These are phyloP conservation scores for Centropus bengalensis DNA, from an alignment of 2,113 vertebrate genomes.

Conservation along the genomic window DNA sequence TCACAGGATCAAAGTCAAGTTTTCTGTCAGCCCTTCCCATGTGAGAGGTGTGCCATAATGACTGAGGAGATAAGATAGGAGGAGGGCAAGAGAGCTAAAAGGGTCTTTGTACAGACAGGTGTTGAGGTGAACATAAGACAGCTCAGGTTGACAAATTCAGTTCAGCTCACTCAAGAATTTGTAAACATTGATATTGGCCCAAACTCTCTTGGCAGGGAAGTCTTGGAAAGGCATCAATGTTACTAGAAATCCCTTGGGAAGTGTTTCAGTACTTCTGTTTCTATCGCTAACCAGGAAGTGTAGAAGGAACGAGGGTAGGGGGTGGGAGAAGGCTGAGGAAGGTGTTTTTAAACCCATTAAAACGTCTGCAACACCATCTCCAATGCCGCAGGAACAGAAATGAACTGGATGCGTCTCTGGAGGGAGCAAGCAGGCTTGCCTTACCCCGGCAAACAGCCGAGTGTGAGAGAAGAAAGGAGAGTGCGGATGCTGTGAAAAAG, in stretches of 20 bases:
- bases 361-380: neutral
- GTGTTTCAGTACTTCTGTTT: neutral
- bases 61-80: constrained; percentile 7
- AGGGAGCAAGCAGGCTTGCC: neutral
- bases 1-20: constrained; percentile 4
- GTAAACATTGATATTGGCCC: constrained; percentile 37
- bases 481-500: accelerated
- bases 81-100: neutral
- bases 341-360: neutral
- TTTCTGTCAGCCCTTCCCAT: neutral
- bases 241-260: constrained; percentile 7
- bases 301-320: neutral
- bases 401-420: neutral
- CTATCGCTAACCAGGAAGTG: neutral
- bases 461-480: accelerated
- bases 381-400: neutral
- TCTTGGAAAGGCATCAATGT: neutral
- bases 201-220: neutral
- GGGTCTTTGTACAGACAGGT: neutral
- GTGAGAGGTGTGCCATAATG: neutral
- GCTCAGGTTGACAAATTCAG: constrained; percentile 40
- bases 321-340: too few species aligned
- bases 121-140: neutral
- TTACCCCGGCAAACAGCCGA: neutral
- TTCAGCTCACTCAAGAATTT: constrained; percentile 34